A percentile compares a stretch with the other conserved stretches of the same genome.
Evolutionary conservation across 2,888 invertebrate species (phyloP).

Genomic region (Himalopsyche japonica): DNA sequence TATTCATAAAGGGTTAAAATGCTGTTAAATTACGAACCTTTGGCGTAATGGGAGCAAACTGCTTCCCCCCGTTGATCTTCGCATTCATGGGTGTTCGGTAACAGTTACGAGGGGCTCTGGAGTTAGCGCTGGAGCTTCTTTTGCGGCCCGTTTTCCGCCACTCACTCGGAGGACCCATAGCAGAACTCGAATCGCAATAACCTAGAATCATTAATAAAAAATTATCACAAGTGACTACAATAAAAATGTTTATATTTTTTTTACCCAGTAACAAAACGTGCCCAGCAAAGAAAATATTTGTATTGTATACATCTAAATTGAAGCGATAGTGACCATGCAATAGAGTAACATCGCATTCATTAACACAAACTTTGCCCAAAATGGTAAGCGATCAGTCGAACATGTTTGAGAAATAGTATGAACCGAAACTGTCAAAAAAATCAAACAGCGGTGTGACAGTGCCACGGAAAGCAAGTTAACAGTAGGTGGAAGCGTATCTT

Average conservation of each 20-base stretch:
- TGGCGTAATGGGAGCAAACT: constrained; percentile 55
- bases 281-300: not conserved
- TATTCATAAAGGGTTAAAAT: not conserved
- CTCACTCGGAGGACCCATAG: constrained; percentile 22
- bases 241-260: not conserved
- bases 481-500: not conserved
- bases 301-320: not conserved
- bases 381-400: too few relatives aligned
- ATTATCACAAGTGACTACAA: not conserved
- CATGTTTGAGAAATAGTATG: too few relatives aligned
- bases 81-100: constrained; percentile 55
- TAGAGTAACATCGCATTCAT: not conserved
- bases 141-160: not conserved
- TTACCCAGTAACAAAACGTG: not conserved
- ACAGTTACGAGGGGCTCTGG: constrained; percentile 34
- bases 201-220: not conserved
- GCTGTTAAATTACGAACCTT: constrained; percentile 46
- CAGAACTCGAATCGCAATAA: not conserved
- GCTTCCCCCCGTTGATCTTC: constrained; percentile 44
- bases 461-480: too few relatives aligned
- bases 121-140: not conserved
- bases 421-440: too few relatives aligned
- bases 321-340: not conserved
- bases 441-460: too few relatives aligned
- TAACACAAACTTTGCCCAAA: too few relatives aligned